Base-by-base conservation (phyloP, 2,888 invertebrate genomes). In the Himalopsyche tibetana region DNA sequence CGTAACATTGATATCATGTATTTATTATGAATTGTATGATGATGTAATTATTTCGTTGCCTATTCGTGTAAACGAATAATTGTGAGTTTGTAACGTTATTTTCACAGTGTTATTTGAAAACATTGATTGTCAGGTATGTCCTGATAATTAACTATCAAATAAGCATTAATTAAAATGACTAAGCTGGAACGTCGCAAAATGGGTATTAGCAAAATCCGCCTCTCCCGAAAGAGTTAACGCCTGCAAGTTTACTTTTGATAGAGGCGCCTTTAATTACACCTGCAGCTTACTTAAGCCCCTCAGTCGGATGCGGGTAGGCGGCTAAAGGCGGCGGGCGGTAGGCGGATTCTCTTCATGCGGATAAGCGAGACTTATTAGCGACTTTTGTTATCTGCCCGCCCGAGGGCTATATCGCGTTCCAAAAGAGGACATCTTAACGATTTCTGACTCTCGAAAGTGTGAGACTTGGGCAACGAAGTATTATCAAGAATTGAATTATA, bases 321-420 rank as follows among this genome's bases (percentile, higher is more conserved):
- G 74, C 74, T 4, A 36, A 74, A 36, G 74, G 74, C 74, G 74
- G 74, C 28, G 38, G 28, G 51, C 15, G 74, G 74, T 74, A 74
- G 74, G 36, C 74, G 74, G 74, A 74, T 74, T 80, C 81, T 63
- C 84, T 56, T 19, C 80, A 55, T 55, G 55, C 45, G 88, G 88
- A 88, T 88, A 88, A 88, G 85, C 84, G 85, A 88, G 88, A 87
- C 88, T 86, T 88, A 88, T 88, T 88, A 87, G 88, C 87, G 85
- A 88, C 85, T 87, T 87, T 87, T 85, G 83, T 88, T 88, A 88
- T 88, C 88, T 85, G 82, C 84, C 56, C 69, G 83, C 36, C 63
- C 84, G 80, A 80, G 28, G 84, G 80, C 83, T 74, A 36, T 28
- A 74, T 74, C 74, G 74, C 38, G 74, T 74, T 36, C 28, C 74